phyloP scores from a whole-genome alignment of 1,140 invertebrate species.

The Lethrus apterus region DNA sequence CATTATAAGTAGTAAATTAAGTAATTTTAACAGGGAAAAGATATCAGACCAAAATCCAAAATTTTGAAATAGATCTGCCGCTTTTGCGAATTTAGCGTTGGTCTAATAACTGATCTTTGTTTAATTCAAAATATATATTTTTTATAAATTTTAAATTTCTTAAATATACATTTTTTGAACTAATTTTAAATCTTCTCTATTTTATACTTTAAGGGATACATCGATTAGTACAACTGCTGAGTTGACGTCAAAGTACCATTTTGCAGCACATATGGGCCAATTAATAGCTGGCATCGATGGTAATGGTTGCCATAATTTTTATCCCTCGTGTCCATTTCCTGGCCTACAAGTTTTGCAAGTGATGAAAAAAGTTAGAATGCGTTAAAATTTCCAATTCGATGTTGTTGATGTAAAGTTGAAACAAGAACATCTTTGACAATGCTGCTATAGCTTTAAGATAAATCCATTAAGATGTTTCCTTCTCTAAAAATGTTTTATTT shows the following conservation, averaged over 20 bases:
- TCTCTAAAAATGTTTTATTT: no score
- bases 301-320: constrained; percentile 65
- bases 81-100: no score
- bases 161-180: no score
- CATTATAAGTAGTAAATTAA: no score
- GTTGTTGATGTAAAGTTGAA: neutral
- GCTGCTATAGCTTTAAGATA: no score
- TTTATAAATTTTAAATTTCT: constrained; percentile 25
- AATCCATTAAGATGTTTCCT: no score
- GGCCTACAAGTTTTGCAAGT: constrained; percentile 57
- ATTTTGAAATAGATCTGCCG: no score
- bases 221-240: constrained; percentile 37
- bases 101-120: no score
- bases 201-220: constrained; percentile 30
- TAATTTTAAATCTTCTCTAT: neutral
- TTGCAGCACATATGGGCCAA: constrained; percentile 76
- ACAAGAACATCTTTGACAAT: no score
- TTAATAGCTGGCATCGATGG: constrained; percentile 62
- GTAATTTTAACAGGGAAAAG: no score
- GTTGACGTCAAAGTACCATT: constrained; percentile 66
- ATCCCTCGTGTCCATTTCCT: constrained; percentile 59
- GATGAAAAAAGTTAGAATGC: constrained; percentile 57
- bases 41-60: no score
- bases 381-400: constrained; percentile 34
- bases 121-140: constrained; percentile 25